These are phyloP conservation scores for Alectura lathami DNA, from an alignment of 2,113 vertebrate species.

Conservation along the genomic window DNA sequence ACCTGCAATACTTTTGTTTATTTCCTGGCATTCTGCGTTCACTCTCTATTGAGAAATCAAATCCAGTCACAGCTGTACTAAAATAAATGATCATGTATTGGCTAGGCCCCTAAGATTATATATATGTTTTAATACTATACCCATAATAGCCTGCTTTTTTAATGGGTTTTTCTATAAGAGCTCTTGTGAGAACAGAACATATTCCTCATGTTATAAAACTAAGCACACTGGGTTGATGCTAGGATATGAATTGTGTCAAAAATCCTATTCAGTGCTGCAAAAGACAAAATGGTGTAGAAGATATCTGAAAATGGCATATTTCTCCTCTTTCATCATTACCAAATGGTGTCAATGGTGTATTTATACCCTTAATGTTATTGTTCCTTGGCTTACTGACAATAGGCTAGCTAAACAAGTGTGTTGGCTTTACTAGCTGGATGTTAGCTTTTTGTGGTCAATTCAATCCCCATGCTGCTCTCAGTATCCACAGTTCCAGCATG, in stretches of 20 bases:
- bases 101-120: neutral
- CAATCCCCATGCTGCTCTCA: neutral
- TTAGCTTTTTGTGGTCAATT: neutral
- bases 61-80: neutral
- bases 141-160: neutral
- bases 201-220: neutral
- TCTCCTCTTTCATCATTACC: neutral
- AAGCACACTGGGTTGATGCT: neutral
- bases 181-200: neutral
- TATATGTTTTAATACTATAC: neutral
- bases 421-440: neutral
- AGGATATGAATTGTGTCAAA: neutral
- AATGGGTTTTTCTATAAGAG: neutral
- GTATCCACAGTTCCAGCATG: neutral
- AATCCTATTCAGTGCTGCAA: neutral
- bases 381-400: neutral
- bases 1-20: neutral
- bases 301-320: neutral
- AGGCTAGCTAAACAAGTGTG: neutral
- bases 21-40: neutral
- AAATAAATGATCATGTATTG: neutral
- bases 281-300: neutral
- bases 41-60: neutral
- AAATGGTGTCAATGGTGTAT: neutral
- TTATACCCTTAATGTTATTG: neutral